Conservation (phyloP, 2,113 vertebrate species). For the Ptychochromis oligacanthus region DNA sequence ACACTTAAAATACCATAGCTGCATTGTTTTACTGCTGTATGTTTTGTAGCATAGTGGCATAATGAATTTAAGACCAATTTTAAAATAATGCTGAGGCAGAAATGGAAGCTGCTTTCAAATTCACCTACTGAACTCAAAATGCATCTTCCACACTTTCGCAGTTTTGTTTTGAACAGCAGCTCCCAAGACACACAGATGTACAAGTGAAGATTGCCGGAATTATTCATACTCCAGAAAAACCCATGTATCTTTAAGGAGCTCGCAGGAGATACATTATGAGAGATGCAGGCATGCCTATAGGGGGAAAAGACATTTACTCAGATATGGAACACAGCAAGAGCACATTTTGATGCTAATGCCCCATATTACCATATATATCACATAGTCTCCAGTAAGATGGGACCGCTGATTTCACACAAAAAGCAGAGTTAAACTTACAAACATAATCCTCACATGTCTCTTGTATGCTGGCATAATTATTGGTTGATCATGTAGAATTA, state of each 20-base stretch:
- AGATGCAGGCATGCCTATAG: not conserved
- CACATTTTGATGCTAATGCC: constrained; percentile 32
- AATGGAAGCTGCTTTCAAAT: not conserved
- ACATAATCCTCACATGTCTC: not conserved
- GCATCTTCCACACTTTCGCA: not conserved
- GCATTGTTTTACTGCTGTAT: not conserved
- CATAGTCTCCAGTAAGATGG: not conserved
- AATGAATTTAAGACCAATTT: not conserved
- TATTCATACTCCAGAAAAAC: not conserved
- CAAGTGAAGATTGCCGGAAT: not conserved
- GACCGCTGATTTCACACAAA: not conserved
- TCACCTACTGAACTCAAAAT: not conserved
- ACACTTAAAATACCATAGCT: not conserved
- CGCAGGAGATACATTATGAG: not conserved
- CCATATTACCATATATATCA: not conserved
- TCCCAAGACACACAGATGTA: not conserved
- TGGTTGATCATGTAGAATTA: not conserved
- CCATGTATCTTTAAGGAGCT: not conserved
- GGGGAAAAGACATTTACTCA: not conserved
- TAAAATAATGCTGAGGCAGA: not conserved
- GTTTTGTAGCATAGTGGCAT: not conserved
- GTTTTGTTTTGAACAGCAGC: not conserved
- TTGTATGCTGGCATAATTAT: not conserved
- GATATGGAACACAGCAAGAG: not conserved
- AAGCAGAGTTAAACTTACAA: not conserved